phyloP scores from a whole-genome alignment of 1,140 invertebrate species.

The Drosophila saltans region DNA sequence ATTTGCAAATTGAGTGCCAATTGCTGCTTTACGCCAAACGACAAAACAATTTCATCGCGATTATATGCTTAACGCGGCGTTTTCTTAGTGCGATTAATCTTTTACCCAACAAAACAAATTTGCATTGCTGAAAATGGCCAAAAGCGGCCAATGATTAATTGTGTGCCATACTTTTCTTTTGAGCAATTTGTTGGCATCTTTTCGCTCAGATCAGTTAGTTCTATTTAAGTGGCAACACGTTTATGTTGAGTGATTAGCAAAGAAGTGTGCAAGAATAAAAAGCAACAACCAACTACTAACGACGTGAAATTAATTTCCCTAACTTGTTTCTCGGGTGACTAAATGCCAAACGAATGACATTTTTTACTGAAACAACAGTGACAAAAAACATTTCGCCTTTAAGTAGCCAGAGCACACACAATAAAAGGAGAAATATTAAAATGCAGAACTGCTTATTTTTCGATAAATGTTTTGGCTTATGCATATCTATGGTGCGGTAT shows the following conservation, averaged over 20 bases:
- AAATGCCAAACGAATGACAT: not conserved
- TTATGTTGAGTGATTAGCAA: conserved; percentile 66
- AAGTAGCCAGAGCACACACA: too few species aligned
- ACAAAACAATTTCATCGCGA: conserved; percentile 36
- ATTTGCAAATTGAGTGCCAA: conserved; percentile 67
- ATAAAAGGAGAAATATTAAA: too few species aligned
- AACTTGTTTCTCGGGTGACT: not conserved
- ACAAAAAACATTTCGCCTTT: too few species aligned
- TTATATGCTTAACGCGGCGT: conserved; percentile 49
- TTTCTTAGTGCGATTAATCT: conserved; percentile 71
- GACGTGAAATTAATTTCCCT: conserved; percentile 66
- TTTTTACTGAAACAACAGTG: too few species aligned
- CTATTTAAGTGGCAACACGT: conserved; percentile 49
- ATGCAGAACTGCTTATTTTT: too few species aligned
- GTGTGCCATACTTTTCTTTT: conserved; percentile 27
- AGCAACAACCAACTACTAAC: conserved; percentile 18
- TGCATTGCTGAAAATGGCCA: conserved; percentile 16
- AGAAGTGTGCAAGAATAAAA: conserved; percentile 25
- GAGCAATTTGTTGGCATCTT: conserved; percentile 23
- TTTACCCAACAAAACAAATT: conserved; percentile 10
- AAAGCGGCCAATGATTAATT: conserved; percentile 51
- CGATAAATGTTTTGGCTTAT: too few species aligned
- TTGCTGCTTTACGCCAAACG: conserved; percentile 54
- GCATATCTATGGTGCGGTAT: too few species aligned
- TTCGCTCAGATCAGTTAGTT: conserved; percentile 21